Conservation (phyloP, 2,797 vertebrate genomes). For the Hylomyscus alleni region DNA sequence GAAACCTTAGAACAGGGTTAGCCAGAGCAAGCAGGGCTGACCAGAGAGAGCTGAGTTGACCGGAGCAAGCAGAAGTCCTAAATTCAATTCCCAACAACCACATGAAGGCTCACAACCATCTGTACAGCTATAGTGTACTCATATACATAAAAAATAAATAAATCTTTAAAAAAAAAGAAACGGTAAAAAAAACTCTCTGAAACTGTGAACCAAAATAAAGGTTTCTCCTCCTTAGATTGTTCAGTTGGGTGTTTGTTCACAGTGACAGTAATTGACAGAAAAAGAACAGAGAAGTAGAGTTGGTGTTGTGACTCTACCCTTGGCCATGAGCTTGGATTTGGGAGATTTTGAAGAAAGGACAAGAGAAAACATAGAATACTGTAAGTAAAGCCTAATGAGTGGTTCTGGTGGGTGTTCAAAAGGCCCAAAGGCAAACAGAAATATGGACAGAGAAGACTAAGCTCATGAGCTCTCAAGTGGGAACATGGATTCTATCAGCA, state of each 20-base stretch:
- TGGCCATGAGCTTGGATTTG: not conserved
- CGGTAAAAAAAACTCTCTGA: not conserved
- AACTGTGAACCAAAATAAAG: not conserved
- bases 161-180: no score
- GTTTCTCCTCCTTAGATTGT: not conserved
- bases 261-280: not conserved
- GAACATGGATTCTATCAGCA: not conserved
- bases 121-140: no score
- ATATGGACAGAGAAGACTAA: not conserved
- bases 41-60: no score
- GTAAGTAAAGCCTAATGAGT: not conserved
- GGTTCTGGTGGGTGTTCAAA: not conserved
- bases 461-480: not conserved
- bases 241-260: not conserved
- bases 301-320: not conserved
- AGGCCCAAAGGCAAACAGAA: not conserved
- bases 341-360: not conserved
- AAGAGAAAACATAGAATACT: not conserved
- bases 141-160: no score
- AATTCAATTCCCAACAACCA: no score
- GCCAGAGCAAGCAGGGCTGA: no score
- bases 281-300: not conserved
- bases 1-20: not conserved
- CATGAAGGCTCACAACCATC: no score
- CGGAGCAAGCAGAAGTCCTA: no score